Base-by-base conservation (phyloP, 37 sponge, comb jelly and placozoan genomes). In the Trichoplax adhaerens region DNA sequence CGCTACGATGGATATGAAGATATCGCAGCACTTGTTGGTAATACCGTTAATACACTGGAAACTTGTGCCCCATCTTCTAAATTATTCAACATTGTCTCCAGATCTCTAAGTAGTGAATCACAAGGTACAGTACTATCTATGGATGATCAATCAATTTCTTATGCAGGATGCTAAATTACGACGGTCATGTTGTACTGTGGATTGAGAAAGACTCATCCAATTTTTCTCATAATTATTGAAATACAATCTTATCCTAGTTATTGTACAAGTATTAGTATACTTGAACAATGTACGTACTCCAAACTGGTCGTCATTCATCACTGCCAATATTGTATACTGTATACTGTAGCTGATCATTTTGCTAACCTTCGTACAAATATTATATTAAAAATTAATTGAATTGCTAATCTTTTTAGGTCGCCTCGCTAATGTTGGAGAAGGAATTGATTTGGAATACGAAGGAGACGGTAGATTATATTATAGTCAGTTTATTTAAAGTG, bases 1-100 rank as follows among this genome's bases (percentile, higher is more conserved):
- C 73, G 82, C 46, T 88, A 85, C 62, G 93, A 92, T 69, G 89
- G 89, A 29, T 92, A 79, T 61, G 93, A 87, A 65, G 71, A 76
- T 1, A 88, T 86, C 53, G 93, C 93, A 2, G 65, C 79, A 4
- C 54, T 73, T 1, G 74, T 91, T 56, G 54, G 69, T 10, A 78
- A 79, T 10, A 68, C 80, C 47, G 66, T 87, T 12, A 74, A 80
- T 6, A 82, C 62, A 48, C 82, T 85, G 50, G 77, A 80, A 0
- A 72, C 77, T 47, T 65, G 79, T 55, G 79, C 88, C 0, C 84
- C 93, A 48, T 87, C 93, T 1, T 84, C 84, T 3, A 65, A 88
- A 53, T 85, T 91, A 56, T 64, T 74, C 73, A 87, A 91, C 65
- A 76, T 91, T 8, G 88, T 91, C 5, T 67, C 74, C 51, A 77